A percentile compares a stretch with the other conserved stretches of the same genome.
These are phyloP conservation scores for Oxytorus armatus DNA, from an alignment of 2,888 invertebrate genomes.

Conservation along the genomic window DNA sequence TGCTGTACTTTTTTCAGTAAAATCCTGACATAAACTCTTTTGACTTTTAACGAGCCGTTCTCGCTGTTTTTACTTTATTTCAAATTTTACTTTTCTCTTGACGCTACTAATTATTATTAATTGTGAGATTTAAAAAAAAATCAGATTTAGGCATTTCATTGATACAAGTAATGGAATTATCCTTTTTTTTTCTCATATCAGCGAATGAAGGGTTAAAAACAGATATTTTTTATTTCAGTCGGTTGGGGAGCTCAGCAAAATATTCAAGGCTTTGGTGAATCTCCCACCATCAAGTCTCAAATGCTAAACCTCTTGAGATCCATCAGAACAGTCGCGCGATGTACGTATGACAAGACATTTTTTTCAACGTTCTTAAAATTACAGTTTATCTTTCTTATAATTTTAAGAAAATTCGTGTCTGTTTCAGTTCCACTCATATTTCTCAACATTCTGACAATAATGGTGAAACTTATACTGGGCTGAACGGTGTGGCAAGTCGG, in stretches of 20 bases:
- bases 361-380: background rate
- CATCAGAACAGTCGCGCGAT: constrained; percentile 98
- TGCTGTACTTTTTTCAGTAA: too few species aligned
- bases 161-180: too few species aligned
- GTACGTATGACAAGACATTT: constrained; percentile 87
- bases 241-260: constrained; percentile 93
- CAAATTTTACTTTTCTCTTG: too few species aligned
- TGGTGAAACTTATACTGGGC: constrained; percentile 95
- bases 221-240: constrained; percentile 86
- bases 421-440: constrained; percentile 98
- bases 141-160: too few species aligned
- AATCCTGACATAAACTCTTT: too few species aligned
- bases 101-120: too few species aligned
- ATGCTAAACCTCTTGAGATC: constrained; percentile 95
- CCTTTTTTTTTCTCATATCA: background rate
- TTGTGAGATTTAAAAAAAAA: too few species aligned
- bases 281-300: constrained; percentile 94
- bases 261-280: constrained; percentile 94
- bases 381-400: constrained; percentile 48
- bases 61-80: too few species aligned
- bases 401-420: constrained; percentile 78
- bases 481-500: constrained; percentile 82
- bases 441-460: constrained; percentile 93
- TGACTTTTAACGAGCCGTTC: too few species aligned
- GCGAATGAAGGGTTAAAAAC: background rate